Evolutionary conservation across 1,140 invertebrate genomes (phyloP), one percentile per base, ranked within the genome.

Genomic region (Akabosia matsudoensis): DNA sequence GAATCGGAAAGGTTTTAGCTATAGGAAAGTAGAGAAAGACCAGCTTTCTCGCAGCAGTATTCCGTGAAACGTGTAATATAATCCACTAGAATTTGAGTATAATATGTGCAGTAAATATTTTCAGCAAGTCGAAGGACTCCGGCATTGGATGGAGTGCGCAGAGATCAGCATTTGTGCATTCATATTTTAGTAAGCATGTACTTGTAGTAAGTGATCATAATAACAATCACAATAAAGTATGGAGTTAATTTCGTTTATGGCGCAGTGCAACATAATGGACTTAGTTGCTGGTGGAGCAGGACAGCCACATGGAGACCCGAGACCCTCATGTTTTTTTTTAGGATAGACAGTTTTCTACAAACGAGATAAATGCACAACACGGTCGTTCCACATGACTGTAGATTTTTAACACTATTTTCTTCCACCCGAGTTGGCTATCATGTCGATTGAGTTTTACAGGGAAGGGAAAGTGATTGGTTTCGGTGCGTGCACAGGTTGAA

Each of bases 91-190:
- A 24, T 30, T 1, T 67, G 28, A 67, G 31, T 30, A 30, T 30
- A 31, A 30, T 45, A 45, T 18, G 37, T 45, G 18, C 18, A 18
- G 18, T 10, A 10, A 45, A 45, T 45, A 45, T 45, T 45, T 7
- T 18, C 37, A 45, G 18, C 37, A 10, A 4, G 30, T 67, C 1
- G 7, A 10, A n/a, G 24, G 24, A 31, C 22, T 30, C 7, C 26
- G 4, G 7, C 3, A 67, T 30, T 13, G 28, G 30, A 67, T 67
- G n/a, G 28, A 31, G 22, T 10, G 61, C 28, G 10, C 7, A 28
- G 61, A 67, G 61, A 67, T 67, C 61, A 67, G 61, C 61, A 67
- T 67, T 67, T 67, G 61, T 67, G 61, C 61, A 67, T 67, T 67
- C 61, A 67, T 67, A 67, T 67, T 67, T 67, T 31, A 67, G 61